These are phyloP conservation scores for Perca fluviatilis DNA, from an alignment of 2,113 vertebrate species.

Conservation along the genomic window DNA sequence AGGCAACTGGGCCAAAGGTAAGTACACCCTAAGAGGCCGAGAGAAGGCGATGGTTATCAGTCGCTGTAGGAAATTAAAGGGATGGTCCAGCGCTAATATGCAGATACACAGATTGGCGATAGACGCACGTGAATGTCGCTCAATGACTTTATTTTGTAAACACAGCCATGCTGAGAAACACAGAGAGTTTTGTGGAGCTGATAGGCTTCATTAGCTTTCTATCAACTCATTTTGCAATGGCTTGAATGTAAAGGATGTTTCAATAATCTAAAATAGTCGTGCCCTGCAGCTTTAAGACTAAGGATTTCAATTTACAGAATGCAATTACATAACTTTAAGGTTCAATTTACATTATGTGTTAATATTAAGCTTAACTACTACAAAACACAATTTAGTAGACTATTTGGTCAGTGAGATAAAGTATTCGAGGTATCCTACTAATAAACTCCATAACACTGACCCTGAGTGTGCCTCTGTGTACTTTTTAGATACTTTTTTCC, in stretches of 20 bases:
- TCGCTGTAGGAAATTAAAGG: conserved; percentile 98
- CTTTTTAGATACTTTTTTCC: background rate
- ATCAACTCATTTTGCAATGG: too few relatives aligned
- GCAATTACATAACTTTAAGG: background rate
- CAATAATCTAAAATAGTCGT: too few relatives aligned
- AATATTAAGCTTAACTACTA: background rate
- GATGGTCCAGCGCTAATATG: conserved; percentile 90
- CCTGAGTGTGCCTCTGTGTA: background rate
- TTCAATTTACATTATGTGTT: background rate
- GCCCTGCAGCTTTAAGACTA: background rate
- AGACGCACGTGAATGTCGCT: conserved; percentile 20
- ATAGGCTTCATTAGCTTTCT: too few relatives aligned
- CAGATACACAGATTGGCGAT: conserved; percentile 96
- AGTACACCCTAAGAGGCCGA: conserved; percentile 83
- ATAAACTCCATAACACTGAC: background rate
- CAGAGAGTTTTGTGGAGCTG: too few relatives aligned
- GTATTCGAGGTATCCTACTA: background rate
- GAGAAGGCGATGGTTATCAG: conserved; percentile 96
- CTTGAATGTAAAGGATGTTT: too few relatives aligned
- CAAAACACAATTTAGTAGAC: too few relatives aligned
- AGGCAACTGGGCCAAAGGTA: too few relatives aligned
- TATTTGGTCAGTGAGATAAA: background rate
- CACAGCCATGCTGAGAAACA: too few relatives aligned
- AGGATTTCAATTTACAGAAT: background rate
- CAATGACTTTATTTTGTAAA: too few relatives aligned